Conservation (phyloP, 2,113 vertebrate species). For the Elachura formosa region DNA sequence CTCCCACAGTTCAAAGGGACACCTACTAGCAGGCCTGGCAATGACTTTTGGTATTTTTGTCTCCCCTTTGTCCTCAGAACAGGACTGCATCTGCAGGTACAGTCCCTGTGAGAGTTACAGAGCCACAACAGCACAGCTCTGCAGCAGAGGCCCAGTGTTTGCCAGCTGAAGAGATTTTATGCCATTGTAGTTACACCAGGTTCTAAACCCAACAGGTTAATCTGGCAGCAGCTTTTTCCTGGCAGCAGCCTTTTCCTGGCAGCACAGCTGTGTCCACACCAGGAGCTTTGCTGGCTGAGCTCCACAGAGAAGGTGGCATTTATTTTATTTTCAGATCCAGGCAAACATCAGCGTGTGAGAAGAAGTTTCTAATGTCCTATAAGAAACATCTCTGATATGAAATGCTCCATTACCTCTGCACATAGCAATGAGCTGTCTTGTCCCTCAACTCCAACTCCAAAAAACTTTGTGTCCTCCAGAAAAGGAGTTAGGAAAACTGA, state of each 20-base stretch:
- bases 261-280: not conserved
- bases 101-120: not conserved
- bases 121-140: not conserved
- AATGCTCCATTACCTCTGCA: not conserved
- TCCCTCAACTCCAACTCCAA: not conserved
- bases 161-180: not conserved
- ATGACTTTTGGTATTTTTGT: not conserved
- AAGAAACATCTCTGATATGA: not conserved
- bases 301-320: not conserved
- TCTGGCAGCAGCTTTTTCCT: not conserved
- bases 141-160: fast-evolving
- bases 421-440: not conserved
- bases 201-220: not conserved
- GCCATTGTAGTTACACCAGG: fast-evolving
- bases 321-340: not conserved
- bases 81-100: not conserved
- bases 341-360: not conserved
- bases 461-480: not conserved
- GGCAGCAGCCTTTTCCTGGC: not conserved
- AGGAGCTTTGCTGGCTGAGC: not conserved
- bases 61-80: not conserved
- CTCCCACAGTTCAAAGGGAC: not conserved
- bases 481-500: not conserved
- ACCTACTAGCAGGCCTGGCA: not conserved
- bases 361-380: not conserved